Conservation (phyloP, 2,797 vertebrate genomes). For the Platyrinchus mystaceus region DNA sequence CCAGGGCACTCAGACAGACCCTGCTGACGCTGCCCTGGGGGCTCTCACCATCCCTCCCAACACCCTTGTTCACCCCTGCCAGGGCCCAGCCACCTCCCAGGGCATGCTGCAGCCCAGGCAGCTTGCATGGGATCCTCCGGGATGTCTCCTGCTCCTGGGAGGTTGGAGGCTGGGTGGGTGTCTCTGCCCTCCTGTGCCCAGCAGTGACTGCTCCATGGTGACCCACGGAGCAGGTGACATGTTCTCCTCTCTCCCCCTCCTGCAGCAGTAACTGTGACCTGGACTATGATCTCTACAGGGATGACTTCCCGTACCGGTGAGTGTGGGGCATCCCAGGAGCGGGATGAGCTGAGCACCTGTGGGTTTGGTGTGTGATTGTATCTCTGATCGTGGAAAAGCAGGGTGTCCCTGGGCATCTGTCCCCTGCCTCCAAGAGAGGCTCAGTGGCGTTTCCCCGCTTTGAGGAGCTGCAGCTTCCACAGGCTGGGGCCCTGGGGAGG, state of each 20-base stretch:
- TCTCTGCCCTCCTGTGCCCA: neutral
- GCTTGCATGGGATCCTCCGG: fast-evolving
- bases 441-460: fast-evolving
- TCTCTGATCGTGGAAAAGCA: fast-evolving
- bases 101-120: neutral
- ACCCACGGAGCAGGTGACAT: neutral
- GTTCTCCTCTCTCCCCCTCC: neutral
- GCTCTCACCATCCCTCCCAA: neutral
- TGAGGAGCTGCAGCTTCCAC: fast-evolving
- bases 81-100: neutral
- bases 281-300: constrained; percentile 31
- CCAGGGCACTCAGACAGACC: neutral
- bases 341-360: neutral
- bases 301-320: constrained; percentile 19
- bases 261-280: constrained; percentile 25
- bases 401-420: fast-evolving
- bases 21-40: neutral
- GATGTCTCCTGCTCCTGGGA: fast-evolving
- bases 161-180: neutral
- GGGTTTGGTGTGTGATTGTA: neutral
- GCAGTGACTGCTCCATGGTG: fast-evolving
- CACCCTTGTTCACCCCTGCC: neutral
- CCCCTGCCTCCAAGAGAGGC: neutral
- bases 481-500: neutral
- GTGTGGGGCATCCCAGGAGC: fast-evolving